These are phyloP conservation scores for Heliopora coerulea DNA, from an alignment of 92 coral and sea anemone species.

Conservation along the genomic window DNA sequence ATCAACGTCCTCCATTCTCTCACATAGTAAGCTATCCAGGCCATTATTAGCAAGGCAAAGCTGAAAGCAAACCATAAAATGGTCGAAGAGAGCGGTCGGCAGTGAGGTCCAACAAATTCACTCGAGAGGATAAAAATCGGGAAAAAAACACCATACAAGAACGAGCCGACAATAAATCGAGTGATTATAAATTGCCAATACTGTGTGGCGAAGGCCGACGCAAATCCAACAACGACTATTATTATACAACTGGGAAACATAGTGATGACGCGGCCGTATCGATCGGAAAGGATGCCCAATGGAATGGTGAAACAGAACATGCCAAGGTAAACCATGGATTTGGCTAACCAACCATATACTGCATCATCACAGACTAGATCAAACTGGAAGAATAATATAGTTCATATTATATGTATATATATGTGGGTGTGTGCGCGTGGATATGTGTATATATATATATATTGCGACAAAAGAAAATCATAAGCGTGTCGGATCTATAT, in stretches of 20 bases:
- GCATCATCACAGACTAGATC: conserved; percentile 83
- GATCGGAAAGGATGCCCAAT: conserved; percentile 82
- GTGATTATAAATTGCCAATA: conserved; percentile 74
- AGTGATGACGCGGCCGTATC: conserved; percentile 75
- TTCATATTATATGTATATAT: background rate
- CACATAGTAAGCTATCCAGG: conserved; percentile 82
- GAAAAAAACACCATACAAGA: conserved; percentile 83
- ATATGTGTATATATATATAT: no score
- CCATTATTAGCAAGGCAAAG: conserved; percentile 64
- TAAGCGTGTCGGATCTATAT: background rate
- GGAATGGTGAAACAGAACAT: conserved; percentile 83
- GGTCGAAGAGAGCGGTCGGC: conserved; percentile 84
- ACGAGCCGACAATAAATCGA: conserved; percentile 76
- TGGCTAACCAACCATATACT: conserved; percentile 80
- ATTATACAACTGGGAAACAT: conserved; percentile 74
- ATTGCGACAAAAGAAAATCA: background rate
- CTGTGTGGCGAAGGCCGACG: conserved; percentile 68
- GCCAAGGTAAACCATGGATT: conserved; percentile 81
- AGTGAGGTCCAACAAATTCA: conserved; percentile 95
- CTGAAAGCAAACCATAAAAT: conserved; percentile 80
- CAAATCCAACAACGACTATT: conserved; percentile 67
- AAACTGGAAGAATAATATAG: conserved; percentile 57
- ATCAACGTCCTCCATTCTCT: conserved; percentile 84
- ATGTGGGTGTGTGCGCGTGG: no score
- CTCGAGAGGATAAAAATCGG: conserved; percentile 82